These are phyloP conservation scores for Drosophila neocordata DNA, from an alignment of 1,140 invertebrate species.

Conservation along the genomic window DNA sequence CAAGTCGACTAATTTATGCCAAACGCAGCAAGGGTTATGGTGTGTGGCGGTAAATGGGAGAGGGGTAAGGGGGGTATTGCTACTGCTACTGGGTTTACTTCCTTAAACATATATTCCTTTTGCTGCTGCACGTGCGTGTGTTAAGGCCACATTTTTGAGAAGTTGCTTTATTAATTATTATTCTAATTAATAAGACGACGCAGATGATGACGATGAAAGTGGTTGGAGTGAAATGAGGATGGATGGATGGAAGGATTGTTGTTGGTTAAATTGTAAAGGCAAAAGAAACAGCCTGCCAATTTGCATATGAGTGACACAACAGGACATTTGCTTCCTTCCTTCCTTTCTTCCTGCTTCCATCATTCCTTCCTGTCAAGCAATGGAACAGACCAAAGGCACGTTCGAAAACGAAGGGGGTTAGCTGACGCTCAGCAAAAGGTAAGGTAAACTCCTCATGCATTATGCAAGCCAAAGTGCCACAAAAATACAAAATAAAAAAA, in stretches of 20 bases:
- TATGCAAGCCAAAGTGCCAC: constrained; percentile 45
- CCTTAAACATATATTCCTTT: constrained; percentile 16
- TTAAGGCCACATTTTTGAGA: constrained; percentile 40
- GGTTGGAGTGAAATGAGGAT: not conserved
- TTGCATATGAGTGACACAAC: constrained; percentile 82
- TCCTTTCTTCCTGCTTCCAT: constrained; percentile 56
- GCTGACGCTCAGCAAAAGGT: constrained; percentile 20
- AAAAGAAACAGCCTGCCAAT: constrained; percentile 55
- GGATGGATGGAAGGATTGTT: no score
- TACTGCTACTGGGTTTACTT: no score
- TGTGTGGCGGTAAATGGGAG: constrained; percentile 15
- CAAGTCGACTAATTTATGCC: constrained; percentile 75
- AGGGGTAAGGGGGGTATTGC: no score
- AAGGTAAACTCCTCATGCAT: constrained; percentile 61
- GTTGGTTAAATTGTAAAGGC: not conserved
- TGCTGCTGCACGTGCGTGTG: constrained; percentile 66
- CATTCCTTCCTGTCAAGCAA: constrained; percentile 33
- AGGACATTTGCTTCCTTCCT: constrained; percentile 80
- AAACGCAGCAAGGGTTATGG: constrained; percentile 22
- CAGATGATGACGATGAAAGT: constrained; percentile 29
- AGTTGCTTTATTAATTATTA: constrained; percentile 81
- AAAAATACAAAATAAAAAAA: not conserved
- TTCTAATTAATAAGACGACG: constrained; percentile 79
- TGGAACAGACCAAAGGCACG: constrained; percentile 39
- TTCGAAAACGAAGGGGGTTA: constrained; percentile 30